Evolutionary conservation across 2,797 vertebrate genomes (phyloP), one percentile per base, ranked within the genome.

Genomic region (Arctocebus calabarensis): DNA sequence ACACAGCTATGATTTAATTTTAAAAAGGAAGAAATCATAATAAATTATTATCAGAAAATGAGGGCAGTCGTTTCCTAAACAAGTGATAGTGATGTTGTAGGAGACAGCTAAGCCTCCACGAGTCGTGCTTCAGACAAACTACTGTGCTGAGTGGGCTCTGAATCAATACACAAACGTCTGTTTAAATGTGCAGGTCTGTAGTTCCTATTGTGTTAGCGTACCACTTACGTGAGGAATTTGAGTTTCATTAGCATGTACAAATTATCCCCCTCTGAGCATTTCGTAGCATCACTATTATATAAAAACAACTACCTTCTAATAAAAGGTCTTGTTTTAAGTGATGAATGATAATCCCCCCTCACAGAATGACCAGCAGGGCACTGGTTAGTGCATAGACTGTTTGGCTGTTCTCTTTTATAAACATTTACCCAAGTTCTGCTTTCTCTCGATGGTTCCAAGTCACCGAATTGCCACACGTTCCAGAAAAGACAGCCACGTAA

Each of bases 271-370:
- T 82, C 22, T 52, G 55, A 68, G n/a, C 16, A 59, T 88, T 92
- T 96, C 62, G 78, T 22, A 29, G 55, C 8, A 37, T 84, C 20
- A 9, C 32, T 89, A 32, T 87, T 64, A 22, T 40, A 95, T 43
- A 78, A 87, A 70, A 92, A 94, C 57, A 88, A 57, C 29, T 11
- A 17, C 87, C 83, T 87, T 73, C 68, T 68, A 92, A 75, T 68
- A 71, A 89, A 57, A 62, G 40, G 13, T 40, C 66, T 93, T 91
- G 59, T 34, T 86, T 89, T 64, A 74, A n/a, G n/a, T 59, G 52
- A 90, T 19, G 2, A 57, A 77, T 6, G 52, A 37, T 12, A 85
- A 34, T 20, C 25, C 25, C 71, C 88, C 66, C 29, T 88, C 66
- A 83, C 29, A 94, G 81, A 84, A 55, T 32, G 29, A 68, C 52